Evolutionary conservation across 2,113 vertebrate genomes (phyloP).

Genomic region (Hippocampus zosterae): DNA sequence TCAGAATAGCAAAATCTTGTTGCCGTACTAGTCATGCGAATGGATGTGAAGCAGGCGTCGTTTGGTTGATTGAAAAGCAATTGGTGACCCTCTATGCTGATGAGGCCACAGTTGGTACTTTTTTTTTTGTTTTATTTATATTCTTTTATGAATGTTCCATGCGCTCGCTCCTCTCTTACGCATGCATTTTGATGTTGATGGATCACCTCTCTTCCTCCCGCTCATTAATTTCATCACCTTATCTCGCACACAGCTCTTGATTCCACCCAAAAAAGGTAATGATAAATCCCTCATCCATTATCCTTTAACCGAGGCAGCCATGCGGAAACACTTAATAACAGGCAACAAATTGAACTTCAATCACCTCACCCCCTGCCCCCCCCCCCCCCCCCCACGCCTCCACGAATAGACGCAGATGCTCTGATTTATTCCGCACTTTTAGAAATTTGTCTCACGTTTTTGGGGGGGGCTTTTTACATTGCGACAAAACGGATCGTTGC

Average conservation of each 20-base stretch:
- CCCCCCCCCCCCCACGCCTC: conserved; percentile 30
- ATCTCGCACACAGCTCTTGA: conserved; percentile 98
- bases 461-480: conserved; percentile 28
- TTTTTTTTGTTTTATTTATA: conserved; percentile 47
- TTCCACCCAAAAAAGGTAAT: conserved; percentile 93
- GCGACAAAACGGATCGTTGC: conserved; percentile 29
- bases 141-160: conserved; percentile 58
- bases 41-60: neutral
- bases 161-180: conserved; percentile 63
- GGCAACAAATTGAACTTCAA: conserved; percentile 99
- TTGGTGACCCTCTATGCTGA: neutral
- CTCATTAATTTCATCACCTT: conserved; percentile 99
- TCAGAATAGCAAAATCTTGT: neutral
- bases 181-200: conserved; percentile 82
- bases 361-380: conserved; percentile 86
- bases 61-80: conserved; percentile 16
- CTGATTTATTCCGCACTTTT: conserved; percentile 23
- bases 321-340: conserved; percentile 99
- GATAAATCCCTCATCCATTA: conserved; percentile 99
- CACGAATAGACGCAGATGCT: conserved; percentile 59
- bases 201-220: conserved; percentile 92
- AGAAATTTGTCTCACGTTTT: conserved; percentile 13
- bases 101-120: neutral
- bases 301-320: conserved; percentile 95
- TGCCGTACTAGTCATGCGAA: too few relatives aligned